Evolutionary conservation across 2,888 invertebrate species (phyloP).

Genomic region (Stegophylla sp.): DNA sequence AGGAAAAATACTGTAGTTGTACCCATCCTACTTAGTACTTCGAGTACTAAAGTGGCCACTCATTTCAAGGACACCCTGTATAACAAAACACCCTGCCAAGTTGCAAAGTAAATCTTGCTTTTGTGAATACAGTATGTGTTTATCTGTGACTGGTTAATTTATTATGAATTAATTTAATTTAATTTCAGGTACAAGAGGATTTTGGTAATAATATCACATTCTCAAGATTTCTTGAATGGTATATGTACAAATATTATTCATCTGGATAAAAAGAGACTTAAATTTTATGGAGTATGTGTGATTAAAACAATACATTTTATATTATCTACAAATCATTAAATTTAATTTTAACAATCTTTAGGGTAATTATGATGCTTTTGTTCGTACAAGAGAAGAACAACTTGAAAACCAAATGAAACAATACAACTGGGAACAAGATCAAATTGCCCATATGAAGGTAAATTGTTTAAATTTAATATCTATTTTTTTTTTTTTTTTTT

Average conservation of each 20-base stretch:
- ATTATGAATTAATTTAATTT: constrained; percentile 8
- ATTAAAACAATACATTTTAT: neutral
- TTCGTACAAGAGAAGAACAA: constrained; percentile 90
- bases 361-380: constrained; percentile 95
- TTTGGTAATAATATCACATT: constrained; percentile 96
- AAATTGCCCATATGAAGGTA: constrained; percentile 98
- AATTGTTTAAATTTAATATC: constrained; percentile 37
- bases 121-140: too few species aligned
- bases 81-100: too few species aligned
- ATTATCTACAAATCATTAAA: neutral
- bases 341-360: constrained; percentile 63
- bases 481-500: too few species aligned
- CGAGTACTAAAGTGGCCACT: too few species aligned
- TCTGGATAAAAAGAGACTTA: constrained; percentile 88
- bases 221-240: constrained; percentile 98
- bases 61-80: too few species aligned
- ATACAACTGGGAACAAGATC: constrained; percentile 99
- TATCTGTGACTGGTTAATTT: too few species aligned
- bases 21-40: too few species aligned
- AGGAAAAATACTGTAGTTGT: too few species aligned
- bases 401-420: constrained; percentile 98
- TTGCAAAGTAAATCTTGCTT: too few species aligned
- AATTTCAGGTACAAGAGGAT: constrained; percentile 85
- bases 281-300: constrained; percentile 83
- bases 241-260: constrained; percentile 97